A percentile compares a stretch with the other conserved stretches of the same genome.
These are phyloP conservation scores for Craniophora ligustri DNA, from an alignment of 2,888 invertebrate genomes.

Conservation along the genomic window DNA sequence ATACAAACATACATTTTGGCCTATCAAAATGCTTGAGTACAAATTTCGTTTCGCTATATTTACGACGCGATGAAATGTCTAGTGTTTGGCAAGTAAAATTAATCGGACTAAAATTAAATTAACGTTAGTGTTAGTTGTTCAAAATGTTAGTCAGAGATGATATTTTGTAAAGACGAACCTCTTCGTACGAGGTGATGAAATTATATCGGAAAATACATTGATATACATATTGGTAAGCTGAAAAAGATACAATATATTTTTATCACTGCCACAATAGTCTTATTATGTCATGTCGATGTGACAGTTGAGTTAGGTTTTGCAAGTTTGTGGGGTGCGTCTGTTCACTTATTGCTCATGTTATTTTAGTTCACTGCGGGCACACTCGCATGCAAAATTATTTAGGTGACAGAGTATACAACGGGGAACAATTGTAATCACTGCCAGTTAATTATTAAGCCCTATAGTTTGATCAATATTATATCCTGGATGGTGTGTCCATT, in stretches of 20 bases:
- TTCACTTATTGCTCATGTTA: slow-evolving; percentile 63
- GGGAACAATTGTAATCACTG: slow-evolving; percentile 60
- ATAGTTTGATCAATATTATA: slow-evolving; percentile 51
- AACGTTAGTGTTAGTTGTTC: slow-evolving; percentile 60
- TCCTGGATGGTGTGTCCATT: slow-evolving; percentile 50
- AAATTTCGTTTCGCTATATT: slow-evolving; percentile 64
- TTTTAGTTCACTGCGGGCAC: slow-evolving; percentile 51
- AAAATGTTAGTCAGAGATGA: slow-evolving; percentile 75
- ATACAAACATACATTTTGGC: slow-evolving; percentile 62
- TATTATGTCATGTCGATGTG: slow-evolving; percentile 60
- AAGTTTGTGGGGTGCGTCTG: slow-evolving; percentile 47
- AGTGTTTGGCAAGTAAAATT: slow-evolving; percentile 51
- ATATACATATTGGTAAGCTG: slow-evolving; percentile 65
- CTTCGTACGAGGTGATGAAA: slow-evolving; percentile 63
- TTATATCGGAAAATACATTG: slow-evolving; percentile 70
- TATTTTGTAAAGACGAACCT: slow-evolving; percentile 77
- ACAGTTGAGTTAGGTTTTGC: slow-evolving; percentile 55
- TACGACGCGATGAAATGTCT: slow-evolving; percentile 46
- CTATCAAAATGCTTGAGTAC: slow-evolving; percentile 76
- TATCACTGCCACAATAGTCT: slow-evolving; percentile 84
- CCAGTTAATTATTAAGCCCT: slow-evolving; percentile 46
- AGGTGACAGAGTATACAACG: slow-evolving; percentile 49
- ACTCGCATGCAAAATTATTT: slow-evolving; percentile 51
- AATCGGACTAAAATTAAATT: slow-evolving; percentile 61
- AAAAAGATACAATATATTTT: slow-evolving; percentile 79